Base-by-base conservation (phyloP, 2,113 vertebrate species). In the Caranx ignobilis region DNA sequence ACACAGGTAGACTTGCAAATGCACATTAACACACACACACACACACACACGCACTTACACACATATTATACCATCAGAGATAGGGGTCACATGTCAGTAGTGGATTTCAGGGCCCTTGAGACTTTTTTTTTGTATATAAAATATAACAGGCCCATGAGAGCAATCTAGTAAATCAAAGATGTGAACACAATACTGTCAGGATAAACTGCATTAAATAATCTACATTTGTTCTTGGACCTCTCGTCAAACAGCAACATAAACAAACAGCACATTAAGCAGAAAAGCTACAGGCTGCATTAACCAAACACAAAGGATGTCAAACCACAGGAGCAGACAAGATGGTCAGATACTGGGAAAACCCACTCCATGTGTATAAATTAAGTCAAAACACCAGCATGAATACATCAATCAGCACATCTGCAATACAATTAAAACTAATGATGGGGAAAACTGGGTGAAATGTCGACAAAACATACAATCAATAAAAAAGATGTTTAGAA, bases 11-110 rank as follows among this genome's bases (percentile, higher is more conserved):
- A 35, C 61, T 18, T 41, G 32, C 6, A 56, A 31, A 47, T 18
- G 54, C 15, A 45, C 2, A 16, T 37, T 35, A 34, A 82, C 21
- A 31, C 21, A 31, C 21, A 55, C 54, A 55, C 2, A 37, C 54
- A 78, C 79, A 87, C 75, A 75, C 69, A 84, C 78, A 77, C 56
- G 72, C 69, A 84, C 78, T 75, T 52, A 69, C 74, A 69, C 35
- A 75, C 77, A 85, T 31, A 70, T 62, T 69, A 79, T 52, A 67
- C 43, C 37, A 26, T 19, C 12, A 55, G 35, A 12, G 13, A 39
- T 35, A 10, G 31, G 9, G 66, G 45, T 31, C 32, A 59, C 34
- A 19, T 26, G 67, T 55, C 41, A 26, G 13, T 52, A 11, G 15
- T 26, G 41, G 39, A 16, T 63, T 69, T 60, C 31, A 8, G 13